Evolutionary conservation across 2,113 vertebrate genomes (phyloP).

Genomic region (Leuciscus idus): DNA sequence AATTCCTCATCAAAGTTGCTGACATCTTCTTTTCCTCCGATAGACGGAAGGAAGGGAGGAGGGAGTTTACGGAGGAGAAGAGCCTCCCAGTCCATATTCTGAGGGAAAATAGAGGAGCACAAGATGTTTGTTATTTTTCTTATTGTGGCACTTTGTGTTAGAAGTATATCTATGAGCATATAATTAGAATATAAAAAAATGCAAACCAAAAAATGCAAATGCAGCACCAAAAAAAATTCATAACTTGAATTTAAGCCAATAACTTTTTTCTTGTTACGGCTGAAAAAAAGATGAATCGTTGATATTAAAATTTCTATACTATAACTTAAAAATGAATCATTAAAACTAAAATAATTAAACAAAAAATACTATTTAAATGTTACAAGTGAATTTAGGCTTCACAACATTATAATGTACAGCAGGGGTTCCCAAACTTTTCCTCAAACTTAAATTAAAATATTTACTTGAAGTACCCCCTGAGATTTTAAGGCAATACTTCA

Average conservation of each 20-base stretch:
- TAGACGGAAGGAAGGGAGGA: slow-evolving; percentile 92
- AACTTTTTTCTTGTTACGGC: background rate
- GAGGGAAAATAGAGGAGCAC: background rate
- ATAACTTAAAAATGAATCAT: background rate
- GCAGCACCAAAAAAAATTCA: background rate
- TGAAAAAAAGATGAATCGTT: background rate
- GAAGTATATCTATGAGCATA: background rate
- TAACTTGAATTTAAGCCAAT: too few species aligned
- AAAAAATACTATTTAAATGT: too few species aligned
- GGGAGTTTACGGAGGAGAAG: slow-evolving; percentile 89
- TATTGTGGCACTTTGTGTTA: too few species aligned
- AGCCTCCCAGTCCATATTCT: slow-evolving; percentile 93
- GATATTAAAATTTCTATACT: background rate
- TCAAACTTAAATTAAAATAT: too few species aligned
- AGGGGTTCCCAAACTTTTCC: background rate
- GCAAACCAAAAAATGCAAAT: background rate
- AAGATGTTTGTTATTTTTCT: too few species aligned
- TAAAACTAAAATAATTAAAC: too few species aligned
- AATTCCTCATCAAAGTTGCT: slow-evolving; percentile 99
- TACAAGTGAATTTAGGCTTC: background rate
- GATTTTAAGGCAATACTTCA: background rate
- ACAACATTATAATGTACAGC: background rate
- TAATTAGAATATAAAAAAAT: background rate
- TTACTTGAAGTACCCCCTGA: too few species aligned
- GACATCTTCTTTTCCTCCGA: slow-evolving; percentile 89